These are phyloP conservation scores for Ceratoteleas bidentatus DNA, from an alignment of 1,140 invertebrate genomes.

Conservation along the genomic window DNA sequence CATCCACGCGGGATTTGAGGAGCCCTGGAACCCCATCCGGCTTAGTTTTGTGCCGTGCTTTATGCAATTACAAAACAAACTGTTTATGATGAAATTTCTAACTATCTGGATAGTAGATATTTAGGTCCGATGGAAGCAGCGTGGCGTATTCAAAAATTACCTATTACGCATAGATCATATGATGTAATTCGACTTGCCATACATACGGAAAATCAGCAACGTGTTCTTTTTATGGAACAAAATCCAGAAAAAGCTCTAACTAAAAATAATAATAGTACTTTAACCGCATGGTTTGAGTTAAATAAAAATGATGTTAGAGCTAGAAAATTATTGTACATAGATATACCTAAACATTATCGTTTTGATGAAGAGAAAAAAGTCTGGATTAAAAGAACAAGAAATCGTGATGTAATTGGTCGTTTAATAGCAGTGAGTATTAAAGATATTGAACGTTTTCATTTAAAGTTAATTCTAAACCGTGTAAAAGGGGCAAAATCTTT, in stretches of 20 bases:
- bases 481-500: conserved; percentile 56
- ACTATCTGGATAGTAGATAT: conserved; percentile 2
- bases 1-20: too few species aligned
- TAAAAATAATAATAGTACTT: conserved; percentile 5
- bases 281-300: conserved; percentile 5
- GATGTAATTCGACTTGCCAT: conserved; percentile 22
- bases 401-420: conserved; percentile 5
- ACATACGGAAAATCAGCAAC: conserved; percentile 50
- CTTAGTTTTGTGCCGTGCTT: too few species aligned
- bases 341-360: conserved; percentile 3
- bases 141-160: conserved; percentile 20
- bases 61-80: too few species aligned
- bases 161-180: conserved; percentile 23
- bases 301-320: not conserved
- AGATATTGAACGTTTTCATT: conserved; percentile 35
- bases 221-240: conserved; percentile 25
- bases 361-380: not conserved
- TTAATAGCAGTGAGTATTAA: conserved; percentile 11
- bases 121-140: conserved; percentile 36
- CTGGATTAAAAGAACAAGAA: not conserved
- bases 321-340: not conserved
- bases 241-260: not conserved
- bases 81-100: not conserved
- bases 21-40: too few species aligned
- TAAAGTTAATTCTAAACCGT: conserved; percentile 64